Conservation (phyloP, 1,140 invertebrate genomes). For the Drosophila simulans region DNA sequence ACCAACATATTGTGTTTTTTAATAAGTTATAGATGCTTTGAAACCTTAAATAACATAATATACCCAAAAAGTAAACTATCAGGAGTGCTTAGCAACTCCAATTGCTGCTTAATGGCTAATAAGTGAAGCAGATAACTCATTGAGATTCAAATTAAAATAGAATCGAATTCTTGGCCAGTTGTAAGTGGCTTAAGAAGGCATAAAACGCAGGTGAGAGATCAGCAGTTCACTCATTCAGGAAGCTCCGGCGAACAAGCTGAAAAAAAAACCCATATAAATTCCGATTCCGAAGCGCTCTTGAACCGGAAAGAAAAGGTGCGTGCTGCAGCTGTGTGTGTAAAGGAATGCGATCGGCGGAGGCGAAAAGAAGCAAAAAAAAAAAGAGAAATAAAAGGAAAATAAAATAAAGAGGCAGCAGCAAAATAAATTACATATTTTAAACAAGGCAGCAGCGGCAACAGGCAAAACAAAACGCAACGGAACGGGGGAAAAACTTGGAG, state of each 20-base stretch:
- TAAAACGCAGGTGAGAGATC: constrained; percentile 8
- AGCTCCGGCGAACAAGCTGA: constrained; percentile 38
- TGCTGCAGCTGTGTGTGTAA: constrained; percentile 56
- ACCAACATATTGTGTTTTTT: no score
- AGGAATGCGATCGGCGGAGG: constrained; percentile 68
- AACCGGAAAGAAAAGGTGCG: constrained; percentile 81
- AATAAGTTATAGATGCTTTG: no score
- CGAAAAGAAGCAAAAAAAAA: constrained; percentile 11
- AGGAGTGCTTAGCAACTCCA: no score
- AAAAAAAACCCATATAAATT: constrained; percentile 73
- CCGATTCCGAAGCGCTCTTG: constrained; percentile 49
- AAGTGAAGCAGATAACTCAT: no score
- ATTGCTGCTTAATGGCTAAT: no score
- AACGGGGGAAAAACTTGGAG: constrained; percentile 56
- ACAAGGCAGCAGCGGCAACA: constrained; percentile 48
- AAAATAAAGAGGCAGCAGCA: constrained; percentile 53
- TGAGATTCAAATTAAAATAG: no score
- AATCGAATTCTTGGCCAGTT: no score
- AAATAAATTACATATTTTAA: constrained; percentile 82
- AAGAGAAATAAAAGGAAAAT: constrained; percentile 13
- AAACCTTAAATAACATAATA: no score
- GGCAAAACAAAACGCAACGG: constrained; percentile 48
- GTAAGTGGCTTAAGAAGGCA: no score
- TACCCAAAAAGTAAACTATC: no score
- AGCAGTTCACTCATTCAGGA: constrained; percentile 19